These are phyloP conservation scores for Creontiades dilutus DNA, from an alignment of 2,888 invertebrate genomes.

Conservation along the genomic window DNA sequence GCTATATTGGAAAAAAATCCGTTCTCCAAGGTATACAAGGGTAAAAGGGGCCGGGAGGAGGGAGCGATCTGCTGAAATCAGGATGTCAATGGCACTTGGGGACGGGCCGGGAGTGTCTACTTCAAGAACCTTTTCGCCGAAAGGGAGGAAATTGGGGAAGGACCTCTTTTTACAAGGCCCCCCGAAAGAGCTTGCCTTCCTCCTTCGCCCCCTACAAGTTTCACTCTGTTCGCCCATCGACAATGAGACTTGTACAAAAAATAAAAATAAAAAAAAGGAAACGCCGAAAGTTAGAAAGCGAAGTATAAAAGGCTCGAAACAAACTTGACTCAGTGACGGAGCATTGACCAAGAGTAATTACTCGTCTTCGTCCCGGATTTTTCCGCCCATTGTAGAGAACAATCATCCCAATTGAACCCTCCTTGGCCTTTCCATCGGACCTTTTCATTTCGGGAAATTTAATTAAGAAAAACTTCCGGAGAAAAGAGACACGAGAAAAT, in stretches of 20 bases:
- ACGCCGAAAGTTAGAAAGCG: slow-evolving; percentile 10
- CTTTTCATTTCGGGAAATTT: slow-evolving; percentile 59
- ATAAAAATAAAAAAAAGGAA: slow-evolving; percentile 19
- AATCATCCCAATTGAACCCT: slow-evolving; percentile 56
- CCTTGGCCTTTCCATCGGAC: neutral
- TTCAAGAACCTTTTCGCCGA: slow-evolving; percentile 39
- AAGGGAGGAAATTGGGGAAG: slow-evolving; percentile 65
- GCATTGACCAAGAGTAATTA: slow-evolving; percentile 69
- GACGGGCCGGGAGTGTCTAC: slow-evolving; percentile 63
- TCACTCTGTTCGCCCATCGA: slow-evolving; percentile 26
- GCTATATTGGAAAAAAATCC: slow-evolving; percentile 23
- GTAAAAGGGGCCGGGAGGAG: neutral
- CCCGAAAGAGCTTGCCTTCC: neutral
- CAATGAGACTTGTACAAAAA: neutral
- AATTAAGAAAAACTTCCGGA: slow-evolving; percentile 40
- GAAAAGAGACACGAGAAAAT: slow-evolving; percentile 36
- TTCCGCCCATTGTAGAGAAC: slow-evolving; percentile 40
- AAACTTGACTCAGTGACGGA: slow-evolving; percentile 70
- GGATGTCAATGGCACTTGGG: slow-evolving; percentile 69
- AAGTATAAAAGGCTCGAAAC: slow-evolving; percentile 45
- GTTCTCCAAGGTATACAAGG: neutral
- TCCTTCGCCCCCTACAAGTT: neutral
- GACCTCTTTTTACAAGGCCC: slow-evolving; percentile 59
- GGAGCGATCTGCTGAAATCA: slow-evolving; percentile 41
- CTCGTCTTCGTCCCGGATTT: slow-evolving; percentile 57